Percentiles rank a stretch among this genome's conserved stretches.
These are phyloP conservation scores for Leptopilina clavipes DNA, from an alignment of 1,140 invertebrate species.

Conservation along the genomic window DNA sequence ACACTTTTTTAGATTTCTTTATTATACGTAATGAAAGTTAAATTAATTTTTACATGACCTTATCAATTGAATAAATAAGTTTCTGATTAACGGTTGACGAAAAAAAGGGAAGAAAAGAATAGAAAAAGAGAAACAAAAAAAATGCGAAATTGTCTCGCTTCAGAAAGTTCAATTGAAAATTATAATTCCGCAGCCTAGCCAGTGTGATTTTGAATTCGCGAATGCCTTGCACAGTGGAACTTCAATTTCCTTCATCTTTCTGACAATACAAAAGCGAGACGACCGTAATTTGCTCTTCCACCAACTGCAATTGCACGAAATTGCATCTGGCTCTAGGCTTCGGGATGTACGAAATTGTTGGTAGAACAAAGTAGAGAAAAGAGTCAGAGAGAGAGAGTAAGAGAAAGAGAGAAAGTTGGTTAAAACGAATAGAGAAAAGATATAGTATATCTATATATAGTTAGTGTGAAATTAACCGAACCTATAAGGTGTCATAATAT, in stretches of 20 bases:
- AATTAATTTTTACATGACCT: too few relatives aligned
- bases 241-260: constrained; percentile 33
- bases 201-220: constrained; percentile 8
- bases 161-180: constrained; percentile 31
- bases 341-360: not conserved
- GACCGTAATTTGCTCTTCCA: constrained; percentile 51
- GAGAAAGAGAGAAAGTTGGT: not conserved
- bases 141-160: constrained; percentile 4
- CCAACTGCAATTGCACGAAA: constrained; percentile 32
- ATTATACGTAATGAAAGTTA: too few relatives aligned
- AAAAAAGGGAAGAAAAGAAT: too few relatives aligned
- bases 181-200: constrained; percentile 18
- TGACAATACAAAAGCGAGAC: constrained; percentile 33
- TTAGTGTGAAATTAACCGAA: constrained; percentile 56
- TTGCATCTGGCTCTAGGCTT: constrained; percentile 34
- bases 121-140: too few relatives aligned
- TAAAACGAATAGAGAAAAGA: not conserved
- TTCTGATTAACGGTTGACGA: too few relatives aligned
- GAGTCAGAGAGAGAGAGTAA: constrained; percentile 1
- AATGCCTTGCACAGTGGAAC: constrained; percentile 18
- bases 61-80: too few relatives aligned
- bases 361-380: constrained; percentile 3
- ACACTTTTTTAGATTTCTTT: too few relatives aligned
- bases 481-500: constrained; percentile 62
- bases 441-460: constrained; percentile 40